Conservation (phyloP, 2,797 vertebrate species). For the Phalloptychus januarius region DNA sequence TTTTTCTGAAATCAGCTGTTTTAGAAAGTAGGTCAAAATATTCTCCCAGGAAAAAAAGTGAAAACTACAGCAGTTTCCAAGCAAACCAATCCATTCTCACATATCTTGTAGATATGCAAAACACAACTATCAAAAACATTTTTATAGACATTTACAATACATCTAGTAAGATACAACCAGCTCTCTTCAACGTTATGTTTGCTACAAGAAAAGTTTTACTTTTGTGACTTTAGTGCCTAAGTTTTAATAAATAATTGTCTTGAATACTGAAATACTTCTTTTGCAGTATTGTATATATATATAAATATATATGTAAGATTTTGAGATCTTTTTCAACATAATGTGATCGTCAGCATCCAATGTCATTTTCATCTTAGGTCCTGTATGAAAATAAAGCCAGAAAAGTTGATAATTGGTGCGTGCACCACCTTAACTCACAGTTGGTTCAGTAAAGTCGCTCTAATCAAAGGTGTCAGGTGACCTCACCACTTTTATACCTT, state of each 20-base stretch:
- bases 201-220: neutral
- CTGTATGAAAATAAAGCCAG: too few species aligned
- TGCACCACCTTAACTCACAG: neutral
- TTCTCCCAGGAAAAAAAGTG: conserved; percentile 59
- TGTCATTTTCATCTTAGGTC: neutral
- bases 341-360: neutral
- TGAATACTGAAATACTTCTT: neutral
- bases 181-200: neutral
- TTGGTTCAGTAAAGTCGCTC: neutral
- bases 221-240: neutral
- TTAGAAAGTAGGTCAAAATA: conserved; percentile 35
- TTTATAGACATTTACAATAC: neutral
- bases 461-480: neutral
- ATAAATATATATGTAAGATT: too few species aligned
- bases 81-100: neutral
- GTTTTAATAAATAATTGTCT: neutral
- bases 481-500: neutral
- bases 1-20: conserved; percentile 24
- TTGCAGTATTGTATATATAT: too few species aligned
- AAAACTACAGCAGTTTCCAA: neutral
- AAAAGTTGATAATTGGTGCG: neutral
- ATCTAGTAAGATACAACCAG: neutral
- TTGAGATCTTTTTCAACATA: too few species aligned
- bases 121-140: neutral
- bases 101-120: neutral